Base-by-base conservation (phyloP, 2,797 vertebrate genomes). In the Lutra lutra region DNA sequence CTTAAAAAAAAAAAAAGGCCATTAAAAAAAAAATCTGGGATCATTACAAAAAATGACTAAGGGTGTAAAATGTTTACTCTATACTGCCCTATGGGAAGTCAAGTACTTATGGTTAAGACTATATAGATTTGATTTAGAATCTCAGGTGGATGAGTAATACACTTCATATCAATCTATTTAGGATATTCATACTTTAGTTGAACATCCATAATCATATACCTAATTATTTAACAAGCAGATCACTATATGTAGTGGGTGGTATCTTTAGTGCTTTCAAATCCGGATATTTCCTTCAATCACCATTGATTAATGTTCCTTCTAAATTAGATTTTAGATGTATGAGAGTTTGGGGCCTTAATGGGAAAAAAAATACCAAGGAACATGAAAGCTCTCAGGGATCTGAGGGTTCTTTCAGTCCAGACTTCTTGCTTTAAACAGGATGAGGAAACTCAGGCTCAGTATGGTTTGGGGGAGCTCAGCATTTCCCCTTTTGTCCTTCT, bases 191-290 rank as follows among this genome's bases (percentile, higher is more conserved):
- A 80, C 27, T 68, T 94, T 43, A 38, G 29, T 18, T 62, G 62
- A 92, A 35, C 13, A 48, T 12, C 46, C 32, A 27, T 58, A 3
- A 58, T 51, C 56, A 77, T 18, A 60, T 0, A 27, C 86, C 12
- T 62, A 62, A 82, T 68, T 56, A 58, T 21, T 91, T 9, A 23
- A 60, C 51, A 75, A 80, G 58, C 1, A 79, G 66, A 91, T 58
- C 27, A 78, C 3, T 40, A 3, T 32, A 29, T 29, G 35, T 72
- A 72, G n/a, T 38, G 40, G 23, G 64, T 14, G 21, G 17, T 29
- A 56, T 51, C 89, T 83, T 93, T 10, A 84, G 48, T 94, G n/a
- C 14, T 88, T 95, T 75, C 60, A 82, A 73, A 75, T 72, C 7
- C 10, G 32, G 2, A 13, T 86, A 43, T 46, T 91, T 73, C 29